Evolutionary conservation across 2,797 vertebrate genomes (phyloP).

Genomic region (Oryzias dopingdopingensis): DNA sequence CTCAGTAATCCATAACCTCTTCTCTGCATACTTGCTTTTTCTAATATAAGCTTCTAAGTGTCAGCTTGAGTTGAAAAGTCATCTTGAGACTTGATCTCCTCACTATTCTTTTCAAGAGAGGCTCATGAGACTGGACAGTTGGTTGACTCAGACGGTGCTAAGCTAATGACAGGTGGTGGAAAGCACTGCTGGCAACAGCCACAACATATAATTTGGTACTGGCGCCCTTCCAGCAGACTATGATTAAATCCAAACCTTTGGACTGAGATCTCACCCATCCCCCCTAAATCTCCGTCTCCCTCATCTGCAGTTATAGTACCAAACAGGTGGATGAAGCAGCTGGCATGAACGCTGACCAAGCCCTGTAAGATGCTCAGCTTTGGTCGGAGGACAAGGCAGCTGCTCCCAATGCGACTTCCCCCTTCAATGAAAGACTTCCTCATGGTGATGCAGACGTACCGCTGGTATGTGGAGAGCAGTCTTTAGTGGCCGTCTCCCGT

Average conservation of each 20-base stretch:
- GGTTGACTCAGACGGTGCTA: conserved; percentile 52
- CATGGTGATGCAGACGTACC: conserved; percentile 34
- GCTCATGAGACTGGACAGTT: conserved; percentile 44
- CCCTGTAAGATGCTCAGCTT: conserved; percentile 19
- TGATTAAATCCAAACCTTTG: conserved; percentile 60
- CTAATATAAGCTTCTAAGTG: conserved; percentile 8
- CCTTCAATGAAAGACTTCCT: conserved; percentile 57
- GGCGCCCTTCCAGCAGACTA: conserved; percentile 51
- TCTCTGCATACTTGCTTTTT: not conserved
- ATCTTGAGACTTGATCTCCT: conserved; percentile 16
- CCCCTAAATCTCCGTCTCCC: not conserved
- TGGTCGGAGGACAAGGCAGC: conserved; percentile 13
- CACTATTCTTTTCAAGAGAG: conserved; percentile 24
- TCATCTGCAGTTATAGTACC: conserved; percentile 22
- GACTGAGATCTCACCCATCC: conserved; percentile 24
- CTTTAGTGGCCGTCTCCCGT: conserved; percentile 47
- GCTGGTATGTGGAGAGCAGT: conserved; percentile 48
- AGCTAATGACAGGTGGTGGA: conserved; percentile 65
- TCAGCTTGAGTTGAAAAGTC: conserved; percentile 14
- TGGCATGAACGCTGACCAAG: conserved; percentile 29
- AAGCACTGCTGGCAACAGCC: conserved; percentile 52
- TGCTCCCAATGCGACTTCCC: conserved; percentile 26
- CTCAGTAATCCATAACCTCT: not conserved
- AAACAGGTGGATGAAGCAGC: conserved; percentile 40
- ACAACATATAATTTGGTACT: conserved; percentile 54